Percentiles rank a stretch among this genome's conserved stretches.
phyloP scores from a whole-genome alignment of 2,797 vertebrate species.

The Loris lydekkerianus region DNA sequence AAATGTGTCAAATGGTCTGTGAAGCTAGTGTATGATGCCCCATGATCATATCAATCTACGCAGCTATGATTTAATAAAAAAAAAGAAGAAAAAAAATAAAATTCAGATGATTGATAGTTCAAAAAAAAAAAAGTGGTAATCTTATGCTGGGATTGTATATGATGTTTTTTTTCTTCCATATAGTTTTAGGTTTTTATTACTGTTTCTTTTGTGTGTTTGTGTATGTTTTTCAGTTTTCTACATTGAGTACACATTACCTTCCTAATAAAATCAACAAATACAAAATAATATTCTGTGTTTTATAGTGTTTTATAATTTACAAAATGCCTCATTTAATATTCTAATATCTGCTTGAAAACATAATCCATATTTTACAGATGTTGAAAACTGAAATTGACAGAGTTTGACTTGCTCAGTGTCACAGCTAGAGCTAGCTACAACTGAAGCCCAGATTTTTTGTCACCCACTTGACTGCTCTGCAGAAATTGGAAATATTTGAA shows the following conservation, averaged over 20 bases:
- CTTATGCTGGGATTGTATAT: neutral
- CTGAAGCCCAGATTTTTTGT: conserved; percentile 36
- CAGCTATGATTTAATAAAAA: too few relatives aligned
- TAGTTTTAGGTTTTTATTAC: neutral
- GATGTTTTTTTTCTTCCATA: neutral
- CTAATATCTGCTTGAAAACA: neutral
- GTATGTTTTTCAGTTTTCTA: conserved; percentile 21
- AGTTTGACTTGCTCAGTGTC: neutral
- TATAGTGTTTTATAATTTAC: conserved; percentile 8
- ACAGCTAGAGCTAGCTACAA: neutral
- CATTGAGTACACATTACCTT: neutral
- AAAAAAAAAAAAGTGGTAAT: neutral
- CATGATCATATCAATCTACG: too few relatives aligned
- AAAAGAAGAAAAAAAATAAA: too few relatives aligned
- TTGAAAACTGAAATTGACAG: neutral
- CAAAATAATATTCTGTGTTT: conserved; percentile 8
- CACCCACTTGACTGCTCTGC: neutral
- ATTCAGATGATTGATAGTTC: too few relatives aligned
- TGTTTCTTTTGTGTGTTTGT: conserved; percentile 22
- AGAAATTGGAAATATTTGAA: conserved; percentile 56
- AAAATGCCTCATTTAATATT: conserved; percentile 13
- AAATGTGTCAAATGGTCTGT: too few relatives aligned
- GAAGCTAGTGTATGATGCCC: too few relatives aligned
- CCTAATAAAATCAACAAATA: conserved; percentile 36
- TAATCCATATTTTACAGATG: conserved; percentile 14